Evolutionary conservation across 2,797 vertebrate species (phyloP).

Genomic region (Xiphorhynchus erythropygius): DNA sequence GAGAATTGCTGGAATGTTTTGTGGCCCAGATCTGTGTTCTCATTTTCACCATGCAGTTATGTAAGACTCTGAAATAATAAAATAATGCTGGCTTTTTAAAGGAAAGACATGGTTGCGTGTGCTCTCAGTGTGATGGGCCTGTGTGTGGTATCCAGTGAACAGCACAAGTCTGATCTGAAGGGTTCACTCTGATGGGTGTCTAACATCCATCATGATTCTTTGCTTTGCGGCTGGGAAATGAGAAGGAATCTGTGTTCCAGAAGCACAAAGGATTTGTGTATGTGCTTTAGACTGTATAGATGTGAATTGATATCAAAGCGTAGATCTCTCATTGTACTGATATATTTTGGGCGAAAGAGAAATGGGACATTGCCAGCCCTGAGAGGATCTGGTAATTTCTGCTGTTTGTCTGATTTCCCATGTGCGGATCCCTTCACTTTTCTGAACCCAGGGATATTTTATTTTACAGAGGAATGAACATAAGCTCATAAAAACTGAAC

Average conservation of each 20-base stretch:
- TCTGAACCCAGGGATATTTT: background rate
- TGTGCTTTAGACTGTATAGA: slow-evolving; percentile 7
- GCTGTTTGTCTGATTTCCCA: background rate
- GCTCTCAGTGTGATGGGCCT: slow-evolving; percentile 7
- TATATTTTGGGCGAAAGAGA: background rate
- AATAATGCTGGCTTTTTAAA: slow-evolving; percentile 23
- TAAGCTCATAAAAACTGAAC: background rate
- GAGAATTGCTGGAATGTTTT: slow-evolving; percentile 56
- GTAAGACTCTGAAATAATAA: slow-evolving; percentile 47
- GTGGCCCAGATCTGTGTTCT: slow-evolving; percentile 35
- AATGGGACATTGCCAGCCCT: background rate
- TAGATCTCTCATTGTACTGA: background rate
- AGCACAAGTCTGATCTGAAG: slow-evolving; percentile 7
- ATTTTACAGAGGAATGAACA: background rate
- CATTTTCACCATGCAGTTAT: slow-evolving; percentile 58
- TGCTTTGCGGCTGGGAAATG: background rate
- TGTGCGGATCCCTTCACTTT: background rate
- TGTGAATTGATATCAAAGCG: slow-evolving; percentile 1
- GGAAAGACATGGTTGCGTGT: slow-evolving; percentile 27
- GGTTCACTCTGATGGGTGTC: background rate
- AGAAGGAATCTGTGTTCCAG: slow-evolving; percentile 31
- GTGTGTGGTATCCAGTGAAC: background rate
- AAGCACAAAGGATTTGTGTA: slow-evolving; percentile 2
- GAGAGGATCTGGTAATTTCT: background rate
- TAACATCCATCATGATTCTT: slow-evolving; percentile 6